phyloP scores from a whole-genome alignment of 2,888 invertebrate species.

The Spilosoma lubricipeda region DNA sequence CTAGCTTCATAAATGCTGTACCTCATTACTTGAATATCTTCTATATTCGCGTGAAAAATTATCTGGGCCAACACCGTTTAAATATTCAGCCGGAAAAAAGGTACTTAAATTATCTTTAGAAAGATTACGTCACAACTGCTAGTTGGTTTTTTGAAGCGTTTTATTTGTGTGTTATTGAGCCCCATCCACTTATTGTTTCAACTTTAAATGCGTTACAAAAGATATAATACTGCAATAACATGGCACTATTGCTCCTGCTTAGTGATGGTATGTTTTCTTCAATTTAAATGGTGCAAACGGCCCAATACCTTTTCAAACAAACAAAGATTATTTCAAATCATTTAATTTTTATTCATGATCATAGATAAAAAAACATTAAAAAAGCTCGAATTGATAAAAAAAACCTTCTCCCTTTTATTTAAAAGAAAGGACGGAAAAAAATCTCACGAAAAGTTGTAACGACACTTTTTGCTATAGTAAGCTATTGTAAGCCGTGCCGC shows the following conservation, averaged over 20 bases:
- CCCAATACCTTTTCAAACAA: too few relatives aligned
- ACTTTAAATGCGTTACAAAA: neutral
- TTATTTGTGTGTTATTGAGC: conserved; percentile 2
- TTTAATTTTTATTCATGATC: too few relatives aligned
- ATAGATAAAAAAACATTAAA: too few relatives aligned
- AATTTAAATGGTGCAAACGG: too few relatives aligned
- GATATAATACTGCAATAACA: neutral
- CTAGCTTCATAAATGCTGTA: conserved; percentile 22
- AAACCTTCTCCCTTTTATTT: too few relatives aligned
- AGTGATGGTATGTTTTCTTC: too few relatives aligned
- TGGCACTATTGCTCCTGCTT: neutral
- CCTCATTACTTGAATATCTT: conserved; percentile 46
- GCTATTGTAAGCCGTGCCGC: too few relatives aligned
- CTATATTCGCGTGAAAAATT: conserved; percentile 32
- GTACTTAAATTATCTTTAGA: conserved; percentile 13
- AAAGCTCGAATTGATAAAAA: too few relatives aligned
- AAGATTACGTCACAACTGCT: neutral
- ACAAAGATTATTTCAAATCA: too few relatives aligned
- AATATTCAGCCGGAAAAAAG: conserved; percentile 17
- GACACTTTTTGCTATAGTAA: too few relatives aligned
- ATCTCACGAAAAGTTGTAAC: too few relatives aligned
- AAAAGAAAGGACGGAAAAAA: too few relatives aligned
- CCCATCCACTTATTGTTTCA: neutral
- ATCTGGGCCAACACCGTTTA: conserved; percentile 29
- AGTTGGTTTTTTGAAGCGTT: neutral